phyloP scores from a whole-genome alignment of 2,888 invertebrate species.

The Glomeris marginata region DNA sequence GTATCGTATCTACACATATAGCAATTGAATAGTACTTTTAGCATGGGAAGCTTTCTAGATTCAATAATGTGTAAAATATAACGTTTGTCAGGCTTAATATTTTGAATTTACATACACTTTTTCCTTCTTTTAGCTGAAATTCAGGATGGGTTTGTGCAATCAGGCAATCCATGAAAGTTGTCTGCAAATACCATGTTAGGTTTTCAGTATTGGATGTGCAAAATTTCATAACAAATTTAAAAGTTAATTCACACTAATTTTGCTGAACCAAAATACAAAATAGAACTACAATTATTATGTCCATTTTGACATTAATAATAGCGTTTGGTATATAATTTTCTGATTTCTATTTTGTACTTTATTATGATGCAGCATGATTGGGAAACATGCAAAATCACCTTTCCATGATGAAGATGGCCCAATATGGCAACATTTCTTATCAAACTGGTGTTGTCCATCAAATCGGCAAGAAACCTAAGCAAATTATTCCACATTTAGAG shows the following conservation, averaged over 20 bases:
- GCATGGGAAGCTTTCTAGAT: not conserved
- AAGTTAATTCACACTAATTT: too few species aligned
- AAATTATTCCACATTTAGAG: slow-evolving; percentile 6
- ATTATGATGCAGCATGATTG: not conserved
- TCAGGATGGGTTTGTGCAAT: slow-evolving; percentile 94
- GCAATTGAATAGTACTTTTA: slow-evolving; percentile 1
- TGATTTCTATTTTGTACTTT: not conserved
- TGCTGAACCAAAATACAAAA: too few species aligned
- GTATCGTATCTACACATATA: slow-evolving; percentile 51
- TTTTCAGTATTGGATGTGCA: not conserved
- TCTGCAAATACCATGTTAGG: slow-evolving; percentile 31
- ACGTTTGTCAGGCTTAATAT: not conserved
- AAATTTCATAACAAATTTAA: too few species aligned
- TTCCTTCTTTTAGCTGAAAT: slow-evolving; percentile 40
- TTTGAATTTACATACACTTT: slow-evolving; percentile 27
- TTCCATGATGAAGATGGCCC: slow-evolving; percentile 97
- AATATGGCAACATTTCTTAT: slow-evolving; percentile 91
- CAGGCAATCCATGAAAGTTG: slow-evolving; percentile 91
- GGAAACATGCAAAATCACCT: slow-evolving; percentile 30
- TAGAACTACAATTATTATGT: too few species aligned
- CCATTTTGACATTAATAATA: too few species aligned
- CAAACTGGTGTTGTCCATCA: slow-evolving; percentile 91
- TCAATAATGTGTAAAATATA: not conserved
- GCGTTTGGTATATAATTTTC: not conserved
- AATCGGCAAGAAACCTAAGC: slow-evolving; percentile 71